These are phyloP conservation scores for Stylophora pistillata DNA, from an alignment of 64 coral and sea anemone species.

Conservation along the genomic window DNA sequence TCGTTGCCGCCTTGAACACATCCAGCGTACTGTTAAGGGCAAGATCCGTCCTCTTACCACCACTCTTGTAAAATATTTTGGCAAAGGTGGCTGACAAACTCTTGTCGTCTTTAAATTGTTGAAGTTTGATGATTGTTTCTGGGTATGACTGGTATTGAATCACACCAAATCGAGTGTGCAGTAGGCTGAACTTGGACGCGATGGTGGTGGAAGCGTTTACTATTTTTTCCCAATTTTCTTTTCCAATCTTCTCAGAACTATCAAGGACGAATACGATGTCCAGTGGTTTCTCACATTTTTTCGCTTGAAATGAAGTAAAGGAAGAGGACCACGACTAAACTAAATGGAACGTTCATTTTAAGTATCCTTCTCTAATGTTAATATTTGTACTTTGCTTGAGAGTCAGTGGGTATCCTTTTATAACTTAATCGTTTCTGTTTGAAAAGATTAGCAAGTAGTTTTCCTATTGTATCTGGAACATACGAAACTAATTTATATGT, in stretches of 20 bases:
- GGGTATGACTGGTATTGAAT: constrained; percentile 76
- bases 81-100: constrained; percentile 31
- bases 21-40: constrained; percentile 67
- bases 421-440: no score
- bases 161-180: constrained; percentile 70
- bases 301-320: not conserved
- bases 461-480: no score
- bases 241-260: constrained; percentile 84
- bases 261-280: constrained; percentile 83
- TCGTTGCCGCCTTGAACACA: constrained; percentile 59
- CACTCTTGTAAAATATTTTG: constrained; percentile 73
- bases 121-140: constrained; percentile 53
- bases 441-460: no score
- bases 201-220: constrained; percentile 59
- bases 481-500: no score
- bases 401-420: no score
- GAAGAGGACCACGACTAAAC: no score
- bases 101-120: constrained; percentile 46
- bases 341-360: no score
- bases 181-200: constrained; percentile 49
- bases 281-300: constrained; percentile 71
- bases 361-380: no score
- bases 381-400: no score
- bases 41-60: constrained; percentile 78
- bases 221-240: constrained; percentile 59